These are phyloP conservation scores for Drosophila arizonae DNA, from an alignment of 1,140 invertebrate species.

Conservation along the genomic window DNA sequence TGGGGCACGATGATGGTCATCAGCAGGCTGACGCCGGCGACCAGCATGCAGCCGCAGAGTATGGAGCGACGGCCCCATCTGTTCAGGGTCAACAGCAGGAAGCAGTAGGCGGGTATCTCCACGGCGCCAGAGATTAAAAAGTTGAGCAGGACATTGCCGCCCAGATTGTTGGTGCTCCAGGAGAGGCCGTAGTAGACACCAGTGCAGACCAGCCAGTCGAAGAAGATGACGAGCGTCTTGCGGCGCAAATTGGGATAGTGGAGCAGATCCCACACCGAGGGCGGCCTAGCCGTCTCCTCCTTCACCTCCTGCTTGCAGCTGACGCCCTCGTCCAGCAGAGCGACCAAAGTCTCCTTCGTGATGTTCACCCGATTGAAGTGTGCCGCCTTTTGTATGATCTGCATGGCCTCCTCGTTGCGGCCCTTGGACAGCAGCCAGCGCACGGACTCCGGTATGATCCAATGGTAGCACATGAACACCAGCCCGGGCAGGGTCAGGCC, in stretches of 20 bases:
- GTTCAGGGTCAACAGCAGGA: conserved; percentile 88
- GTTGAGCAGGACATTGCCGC: conserved; percentile 89
- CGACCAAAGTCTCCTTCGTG: conserved; percentile 84
- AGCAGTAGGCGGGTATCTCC: conserved; percentile 90
- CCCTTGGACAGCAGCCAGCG: conserved; percentile 91
- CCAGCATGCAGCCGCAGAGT: conserved; percentile 88
- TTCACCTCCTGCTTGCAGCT: conserved; percentile 70
- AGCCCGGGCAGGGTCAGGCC: conserved; percentile 88
- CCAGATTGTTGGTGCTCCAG: conserved; percentile 90
- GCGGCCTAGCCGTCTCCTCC: conserved; percentile 67
- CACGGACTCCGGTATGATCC: conserved; percentile 93
- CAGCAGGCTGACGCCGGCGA: conserved; percentile 86
- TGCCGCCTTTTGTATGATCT: conserved; percentile 87
- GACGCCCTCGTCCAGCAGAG: conserved; percentile 83
- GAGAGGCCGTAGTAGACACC: conserved; percentile 92
- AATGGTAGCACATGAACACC: conserved; percentile 90
- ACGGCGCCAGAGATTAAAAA: conserved; percentile 90
- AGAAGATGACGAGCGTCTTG: conserved; percentile 89
- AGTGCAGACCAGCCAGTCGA: conserved; percentile 91
- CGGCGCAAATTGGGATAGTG: conserved; percentile 88
- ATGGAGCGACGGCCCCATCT: conserved; percentile 88
- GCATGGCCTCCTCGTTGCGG: conserved; percentile 87
- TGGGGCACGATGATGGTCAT: conserved; percentile 85
- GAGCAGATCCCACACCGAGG: conserved; percentile 88
- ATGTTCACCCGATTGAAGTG: conserved; percentile 87